Conservation (phyloP, 2,797 vertebrate genomes). For the Acestrorhynchus altus region DNA sequence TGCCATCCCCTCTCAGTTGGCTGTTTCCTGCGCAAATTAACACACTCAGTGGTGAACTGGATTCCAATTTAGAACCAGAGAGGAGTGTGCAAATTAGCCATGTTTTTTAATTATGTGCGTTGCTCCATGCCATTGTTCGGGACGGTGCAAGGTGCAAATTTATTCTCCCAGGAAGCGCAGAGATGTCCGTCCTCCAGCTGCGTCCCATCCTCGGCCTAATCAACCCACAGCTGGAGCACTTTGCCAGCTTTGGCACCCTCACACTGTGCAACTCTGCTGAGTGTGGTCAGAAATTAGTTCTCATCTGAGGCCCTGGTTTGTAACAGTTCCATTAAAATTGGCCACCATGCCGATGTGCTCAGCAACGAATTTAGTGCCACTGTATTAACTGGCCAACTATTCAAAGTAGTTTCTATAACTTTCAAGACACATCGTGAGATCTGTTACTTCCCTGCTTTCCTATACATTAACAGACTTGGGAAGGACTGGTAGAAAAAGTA, state of each 20-base stretch:
- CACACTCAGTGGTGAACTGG: conserved; percentile 96
- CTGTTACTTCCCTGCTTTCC: background rate
- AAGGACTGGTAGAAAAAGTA: no score
- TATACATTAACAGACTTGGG: no score
- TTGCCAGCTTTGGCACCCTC: conserved; percentile 83
- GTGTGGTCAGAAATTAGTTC: conserved; percentile 90
- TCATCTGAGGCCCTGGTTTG: conserved; percentile 92
- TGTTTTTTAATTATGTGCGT: conserved; percentile 95
- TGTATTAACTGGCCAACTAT: conserved; percentile 52
- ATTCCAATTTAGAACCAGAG: conserved; percentile 91
- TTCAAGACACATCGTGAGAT: background rate
- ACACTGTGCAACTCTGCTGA: conserved; percentile 86
- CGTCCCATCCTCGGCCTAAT: conserved; percentile 88
- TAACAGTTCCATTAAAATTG: conserved; percentile 90
- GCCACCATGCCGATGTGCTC: conserved; percentile 78
- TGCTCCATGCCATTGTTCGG: conserved; percentile 80
- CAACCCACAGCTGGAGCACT: conserved; percentile 90
- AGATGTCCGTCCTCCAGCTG: conserved; percentile 85
- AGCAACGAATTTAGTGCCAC: conserved; percentile 80
- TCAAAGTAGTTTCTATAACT: conserved; percentile 6
- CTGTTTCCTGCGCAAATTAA: conserved; percentile 97
- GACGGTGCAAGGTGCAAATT: conserved; percentile 91
- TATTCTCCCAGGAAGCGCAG: conserved; percentile 88
- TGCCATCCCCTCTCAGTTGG: conserved; percentile 85
- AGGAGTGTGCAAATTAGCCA: conserved; percentile 95